Evolutionary conservation across 2,113 vertebrate species (phyloP), one percentile per base, ranked within the genome.

Genomic region (Halichoerus grypus): DNA sequence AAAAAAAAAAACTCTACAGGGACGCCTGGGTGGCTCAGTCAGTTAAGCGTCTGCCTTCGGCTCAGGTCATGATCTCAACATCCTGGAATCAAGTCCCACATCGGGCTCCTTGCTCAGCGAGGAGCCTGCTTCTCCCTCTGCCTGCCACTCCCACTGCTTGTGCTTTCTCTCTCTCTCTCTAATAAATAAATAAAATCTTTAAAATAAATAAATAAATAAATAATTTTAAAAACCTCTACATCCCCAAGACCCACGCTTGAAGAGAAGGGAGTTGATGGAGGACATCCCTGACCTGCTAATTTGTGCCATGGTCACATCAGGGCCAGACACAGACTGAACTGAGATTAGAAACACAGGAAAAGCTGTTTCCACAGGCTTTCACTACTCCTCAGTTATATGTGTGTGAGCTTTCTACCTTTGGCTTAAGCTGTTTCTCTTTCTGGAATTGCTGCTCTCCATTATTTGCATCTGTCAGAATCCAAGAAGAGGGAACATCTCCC

Each of bases 391-490:
- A 49, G 8, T 76, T 81, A 31, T 26, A 5, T 46, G 3, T 26
- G 13, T 21, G 7, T 74, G 85, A 46, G 55, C 65, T 55, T 42
- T 65, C 81, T 76, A 36, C 21, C 12, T 87, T 93, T 92, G 33
- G 15, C 24, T 83, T 67, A 79, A 81, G 55, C 14, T 77, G 10
- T 39, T 94, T 88, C 61, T 94, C 39, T 92, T 69, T 94, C 88
- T 87, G 69, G 88, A 91, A 88, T 95, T 59, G 57, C 57, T 84
- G 88, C 69, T 79, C 24, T 91, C 33, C 31, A 33, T 82, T 77
- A 72, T 91, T 96, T 93, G 49, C 14, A 79, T 13, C 88, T 59
- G 5, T 55, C 36, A 61, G 72, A 79, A 89, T 88, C 42, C 49
- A 55, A 92, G 76, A 57, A 82, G 12, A 90, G 42, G 79, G 26